Evolutionary conservation across 2,797 vertebrate species (phyloP).

Genomic region (Mallotus villosus): DNA sequence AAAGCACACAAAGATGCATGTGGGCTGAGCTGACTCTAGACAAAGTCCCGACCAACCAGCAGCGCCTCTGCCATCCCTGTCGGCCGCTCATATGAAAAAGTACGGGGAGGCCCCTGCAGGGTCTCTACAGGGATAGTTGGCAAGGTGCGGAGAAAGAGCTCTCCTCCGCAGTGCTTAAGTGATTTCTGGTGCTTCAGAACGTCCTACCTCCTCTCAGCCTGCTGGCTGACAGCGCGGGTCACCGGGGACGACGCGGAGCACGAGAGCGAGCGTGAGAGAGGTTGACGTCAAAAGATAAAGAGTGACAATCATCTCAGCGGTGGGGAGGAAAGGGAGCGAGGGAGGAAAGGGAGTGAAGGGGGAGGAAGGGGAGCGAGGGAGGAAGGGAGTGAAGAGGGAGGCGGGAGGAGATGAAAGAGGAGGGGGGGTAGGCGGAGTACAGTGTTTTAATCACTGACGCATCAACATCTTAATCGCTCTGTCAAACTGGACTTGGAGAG

Average conservation of each 20-base stretch:
- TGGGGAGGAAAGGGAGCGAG: conserved; percentile 14
- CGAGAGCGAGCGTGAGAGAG: conserved; percentile 34
- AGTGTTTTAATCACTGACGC: conserved; percentile 20
- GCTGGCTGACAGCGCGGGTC: conserved; percentile 40
- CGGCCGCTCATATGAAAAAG: too few relatives aligned
- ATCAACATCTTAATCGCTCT: conserved; percentile 30
- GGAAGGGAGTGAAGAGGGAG: not conserved
- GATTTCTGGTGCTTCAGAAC: conserved; percentile 69
- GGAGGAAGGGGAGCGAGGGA: not conserved
- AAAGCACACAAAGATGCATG: too few relatives aligned
- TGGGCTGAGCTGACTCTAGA: too few relatives aligned
- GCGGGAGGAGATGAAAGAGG: conserved; percentile 1
- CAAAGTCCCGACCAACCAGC: too few relatives aligned
- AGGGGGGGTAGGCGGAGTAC: conserved; percentile 6
- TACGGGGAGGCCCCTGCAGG: not conserved
- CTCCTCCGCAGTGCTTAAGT: conserved; percentile 66
- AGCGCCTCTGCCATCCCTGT: too few relatives aligned
- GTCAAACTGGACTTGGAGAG: not conserved
- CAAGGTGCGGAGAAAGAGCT: conserved; percentile 46
- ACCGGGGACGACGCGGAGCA: conserved; percentile 51
- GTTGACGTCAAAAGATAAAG: conserved; percentile 52
- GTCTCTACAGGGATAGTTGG: conserved; percentile 11
- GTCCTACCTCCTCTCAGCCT: conserved; percentile 31
- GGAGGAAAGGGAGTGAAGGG: conserved; percentile 1
- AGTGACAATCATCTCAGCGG: conserved; percentile 42